These are phyloP conservation scores for Chaetophractus vellerosus DNA, from an alignment of 2,797 vertebrate genomes.

Conservation along the genomic window DNA sequence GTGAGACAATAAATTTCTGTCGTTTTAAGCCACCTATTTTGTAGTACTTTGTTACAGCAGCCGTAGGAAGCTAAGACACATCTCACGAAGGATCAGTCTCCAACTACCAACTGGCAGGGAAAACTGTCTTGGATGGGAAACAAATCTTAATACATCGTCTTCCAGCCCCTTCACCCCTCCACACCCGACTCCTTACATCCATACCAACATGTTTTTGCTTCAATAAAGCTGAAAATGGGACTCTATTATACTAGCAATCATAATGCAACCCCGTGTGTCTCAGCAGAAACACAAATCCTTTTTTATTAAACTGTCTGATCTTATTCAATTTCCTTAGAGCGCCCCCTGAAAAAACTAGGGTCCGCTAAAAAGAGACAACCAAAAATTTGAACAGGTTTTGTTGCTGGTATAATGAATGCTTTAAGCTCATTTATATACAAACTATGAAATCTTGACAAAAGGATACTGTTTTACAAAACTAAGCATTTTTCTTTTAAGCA, in stretches of 20 bases:
- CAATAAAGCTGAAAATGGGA: background rate
- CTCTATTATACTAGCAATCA: background rate
- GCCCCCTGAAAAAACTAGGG: background rate
- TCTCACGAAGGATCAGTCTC: background rate
- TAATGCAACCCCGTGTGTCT: background rate
- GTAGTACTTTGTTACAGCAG: too few relatives aligned
- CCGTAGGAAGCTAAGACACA: too few relatives aligned
- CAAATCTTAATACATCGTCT: background rate
- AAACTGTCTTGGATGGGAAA: background rate
- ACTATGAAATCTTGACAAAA: background rate
- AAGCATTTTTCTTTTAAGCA: slow-evolving; percentile 47
- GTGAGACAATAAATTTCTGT: too few relatives aligned
- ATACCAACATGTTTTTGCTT: background rate
- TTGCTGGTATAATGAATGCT: background rate
- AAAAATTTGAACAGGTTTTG: background rate
- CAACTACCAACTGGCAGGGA: background rate
- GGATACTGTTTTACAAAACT: slow-evolving; percentile 34
- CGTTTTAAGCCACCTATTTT: too few relatives aligned
- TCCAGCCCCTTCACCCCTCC: background rate
- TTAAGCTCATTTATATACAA: background rate
- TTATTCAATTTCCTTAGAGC: background rate
- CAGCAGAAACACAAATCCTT: background rate
- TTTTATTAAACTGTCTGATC: slow-evolving; percentile 31
- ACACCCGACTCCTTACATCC: background rate
- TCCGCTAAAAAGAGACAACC: background rate